phyloP scores from a whole-genome alignment of 2,888 invertebrate genomes.

The Meteorus cinctellus region DNA sequence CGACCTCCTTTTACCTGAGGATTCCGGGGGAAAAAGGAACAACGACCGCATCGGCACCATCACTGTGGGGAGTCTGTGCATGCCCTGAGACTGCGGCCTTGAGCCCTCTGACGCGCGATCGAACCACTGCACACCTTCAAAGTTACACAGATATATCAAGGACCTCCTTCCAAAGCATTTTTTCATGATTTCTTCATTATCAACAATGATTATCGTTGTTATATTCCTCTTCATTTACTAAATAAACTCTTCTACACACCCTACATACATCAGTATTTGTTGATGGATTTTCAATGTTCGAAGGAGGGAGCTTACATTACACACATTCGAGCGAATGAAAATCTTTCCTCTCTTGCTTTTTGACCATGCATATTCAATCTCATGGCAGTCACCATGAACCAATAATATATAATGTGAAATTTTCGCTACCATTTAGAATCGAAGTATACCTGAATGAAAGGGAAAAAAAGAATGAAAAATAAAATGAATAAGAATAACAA shows the following conservation, averaged over 20 bases:
- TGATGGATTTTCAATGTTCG: too few species aligned
- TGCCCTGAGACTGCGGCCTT: slow-evolving; percentile 54
- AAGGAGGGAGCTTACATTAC: too few species aligned
- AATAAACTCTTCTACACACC: background rate
- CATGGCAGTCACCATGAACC: background rate
- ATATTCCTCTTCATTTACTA: background rate
- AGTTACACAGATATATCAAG: slow-evolving; percentile 35
- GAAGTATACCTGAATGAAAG: background rate
- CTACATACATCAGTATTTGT: background rate
- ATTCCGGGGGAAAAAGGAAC: slow-evolving; percentile 45
- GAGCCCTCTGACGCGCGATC: slow-evolving; percentile 40
- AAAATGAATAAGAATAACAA: background rate
- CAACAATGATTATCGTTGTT: background rate
- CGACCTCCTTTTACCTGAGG: slow-evolving; percentile 68
- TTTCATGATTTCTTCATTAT: background rate
- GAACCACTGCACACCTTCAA: background rate
- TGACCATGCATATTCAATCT: background rate
- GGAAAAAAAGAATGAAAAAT: background rate
- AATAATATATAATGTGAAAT: slow-evolving; percentile 1
- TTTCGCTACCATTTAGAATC: slow-evolving; percentile 17
- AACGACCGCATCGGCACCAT: background rate
- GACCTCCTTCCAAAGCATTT: background rate
- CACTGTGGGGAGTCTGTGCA: background rate
- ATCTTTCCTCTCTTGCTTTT: background rate
- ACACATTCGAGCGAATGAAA: background rate